These are phyloP conservation scores for Theocolax elegans DNA, from an alignment of 1,140 invertebrate genomes.

Conservation along the genomic window DNA sequence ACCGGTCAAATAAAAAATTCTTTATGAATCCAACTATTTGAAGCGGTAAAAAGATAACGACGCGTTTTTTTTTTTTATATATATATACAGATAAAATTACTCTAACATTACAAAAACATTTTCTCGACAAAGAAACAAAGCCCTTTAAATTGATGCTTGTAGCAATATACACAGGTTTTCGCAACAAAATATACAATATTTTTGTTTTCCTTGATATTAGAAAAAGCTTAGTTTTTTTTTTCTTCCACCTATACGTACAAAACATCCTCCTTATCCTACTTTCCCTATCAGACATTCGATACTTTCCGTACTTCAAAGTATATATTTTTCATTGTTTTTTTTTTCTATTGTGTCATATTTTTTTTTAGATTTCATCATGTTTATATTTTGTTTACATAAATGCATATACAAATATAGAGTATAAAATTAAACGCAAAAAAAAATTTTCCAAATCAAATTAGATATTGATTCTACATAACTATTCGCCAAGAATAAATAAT, in stretches of 20 bases:
- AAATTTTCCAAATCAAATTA: too few relatives aligned
- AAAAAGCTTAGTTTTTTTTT: constrained; percentile 42
- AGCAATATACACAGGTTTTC: constrained; percentile 46
- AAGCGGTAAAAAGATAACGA: constrained; percentile 34
- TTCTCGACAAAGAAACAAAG: constrained; percentile 28
- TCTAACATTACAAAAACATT: constrained; percentile 28
- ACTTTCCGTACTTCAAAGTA: neutral
- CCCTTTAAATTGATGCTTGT: constrained; percentile 23
- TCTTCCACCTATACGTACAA: constrained; percentile 29
- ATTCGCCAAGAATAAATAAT: too few relatives aligned
- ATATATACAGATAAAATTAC: constrained; percentile 39
- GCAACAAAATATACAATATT: constrained; percentile 57
- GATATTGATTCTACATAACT: too few relatives aligned
- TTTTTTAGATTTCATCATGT: too few relatives aligned
- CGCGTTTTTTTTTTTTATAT: too few relatives aligned
- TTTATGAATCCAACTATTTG: neutral
- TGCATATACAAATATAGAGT: too few relatives aligned
- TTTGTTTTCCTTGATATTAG: constrained; percentile 15
- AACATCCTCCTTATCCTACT: constrained; percentile 27
- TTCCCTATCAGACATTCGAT: constrained; percentile 21
- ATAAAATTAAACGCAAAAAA: too few relatives aligned
- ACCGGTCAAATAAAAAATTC: neutral
- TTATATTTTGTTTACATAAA: too few relatives aligned
- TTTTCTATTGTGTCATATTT: neutral
- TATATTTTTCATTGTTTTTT: constrained; percentile 5